Base-by-base conservation (phyloP, 2,888 invertebrate species). In the Coelinius sp. region DNA sequence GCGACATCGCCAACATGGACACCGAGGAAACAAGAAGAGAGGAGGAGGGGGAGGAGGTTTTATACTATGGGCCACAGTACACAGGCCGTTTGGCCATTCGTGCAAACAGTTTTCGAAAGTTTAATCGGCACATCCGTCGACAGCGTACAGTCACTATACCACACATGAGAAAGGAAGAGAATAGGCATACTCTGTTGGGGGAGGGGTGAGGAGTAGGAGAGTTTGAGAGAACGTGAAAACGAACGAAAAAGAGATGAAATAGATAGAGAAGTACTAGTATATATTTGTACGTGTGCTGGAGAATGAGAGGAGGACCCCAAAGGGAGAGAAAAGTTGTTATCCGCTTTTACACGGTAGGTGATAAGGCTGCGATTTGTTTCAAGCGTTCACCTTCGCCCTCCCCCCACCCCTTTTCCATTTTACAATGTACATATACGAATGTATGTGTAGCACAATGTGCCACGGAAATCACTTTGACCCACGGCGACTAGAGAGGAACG, bases 31-130 rank as follows among this genome's bases (percentile, higher is more conserved):
- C 64, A 22, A 25, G 14, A 67, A 17, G 27, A 22, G 53, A 35
- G 22, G 20, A 3, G 17, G 27, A 27, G 44, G 24, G 25, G 27
- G 20, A 56, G 64, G 46, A 53, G 68, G 63, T 68, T 66, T 56
- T 67, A 71, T 69, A 52, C 59, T 63, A 35, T 44, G 35, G 65
- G 46, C 46, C 46, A 49, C 20, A 49, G 68, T 63, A 41, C 63
- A 41, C 63, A 41, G 38, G 41, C 75, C 77, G 77, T 77, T 80
- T 78, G 81, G 81, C 82, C 82, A 84, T 85, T 85, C 85, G 84
- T 85, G 84, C 85, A 84, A 85, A 85, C 84, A 84, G 85, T 86
- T 86, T 85, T 85, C 84, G 83, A 84, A 85, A 86, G 85, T 86
- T 86, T 86, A 85, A 85, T 85, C 83, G 84, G 82, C 80, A 84